Evolutionary conservation across 2,113 vertebrate genomes (phyloP), one percentile per base, ranked within the genome.

Genomic region (Elgaria multicarinata): DNA sequence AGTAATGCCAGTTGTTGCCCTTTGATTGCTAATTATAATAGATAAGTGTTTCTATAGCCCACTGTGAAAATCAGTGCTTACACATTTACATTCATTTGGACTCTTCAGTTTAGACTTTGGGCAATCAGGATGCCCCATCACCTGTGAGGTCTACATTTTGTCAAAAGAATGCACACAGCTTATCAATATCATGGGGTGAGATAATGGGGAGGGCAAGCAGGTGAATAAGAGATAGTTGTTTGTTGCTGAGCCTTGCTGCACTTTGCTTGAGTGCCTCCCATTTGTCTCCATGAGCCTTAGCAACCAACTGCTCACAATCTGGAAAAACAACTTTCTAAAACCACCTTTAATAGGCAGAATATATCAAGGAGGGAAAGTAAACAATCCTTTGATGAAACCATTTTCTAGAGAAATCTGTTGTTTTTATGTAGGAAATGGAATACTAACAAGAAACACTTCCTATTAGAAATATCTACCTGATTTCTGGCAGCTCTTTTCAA

Each of bases 161-260:
- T 46, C 86, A 81, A 16, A 50, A 26, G n/a, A 79, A 36, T 88
- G 88, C 83, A 87, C 81, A 81, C 93, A 91, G 75, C 50, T 93
- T 91, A 71, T 67, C 86, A 26, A 89, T 74, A 55, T 64, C 24
- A 83, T 7, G 24, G 69, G 14, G 81, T 83, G 77, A 75, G 87
- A 88, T 87, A 90, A 89, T 90, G 87, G 50, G n/a, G 39, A 31
- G 69, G 83, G 22, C n/a, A 33, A 42, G 26, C n/a, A 22, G 71
- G 36, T 91, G 87, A 74, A 55, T 80, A 92, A 50, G n/a, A n/a
- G 66, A 24, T 72, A 67, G 39, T 88, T 16, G 1, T 91, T 87
- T 44, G 44, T 36, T 83, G 64, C 88, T 83, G 90, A 92, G 80
- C 75, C 66, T 88, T 92, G 89, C 64, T 46, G 42, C 28, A 84